Evolutionary conservation across 2,888 invertebrate genomes (phyloP).

Genomic region (Diaphora mendica): DNA sequence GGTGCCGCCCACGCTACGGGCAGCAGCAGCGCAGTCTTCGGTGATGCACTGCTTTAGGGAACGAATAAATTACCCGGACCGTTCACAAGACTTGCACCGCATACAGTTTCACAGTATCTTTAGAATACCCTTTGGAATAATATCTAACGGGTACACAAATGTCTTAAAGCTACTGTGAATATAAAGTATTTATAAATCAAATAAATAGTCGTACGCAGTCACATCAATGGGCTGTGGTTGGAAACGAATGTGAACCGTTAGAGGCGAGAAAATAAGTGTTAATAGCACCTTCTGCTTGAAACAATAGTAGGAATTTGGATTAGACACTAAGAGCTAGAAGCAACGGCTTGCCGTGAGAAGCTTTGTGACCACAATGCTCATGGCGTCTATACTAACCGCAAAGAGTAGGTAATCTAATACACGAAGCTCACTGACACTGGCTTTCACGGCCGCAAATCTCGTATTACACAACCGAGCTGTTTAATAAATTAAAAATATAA

Average conservation of each 20-base stretch:
- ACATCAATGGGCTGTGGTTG: slow-evolving; percentile 23
- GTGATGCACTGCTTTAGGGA: slow-evolving; percentile 85
- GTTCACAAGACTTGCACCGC: slow-evolving; percentile 71
- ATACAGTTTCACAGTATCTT: slow-evolving; percentile 72
- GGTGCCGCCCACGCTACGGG: slow-evolving; percentile 82
- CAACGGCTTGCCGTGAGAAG: slow-evolving; percentile 77
- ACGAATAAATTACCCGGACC: slow-evolving; percentile 83
- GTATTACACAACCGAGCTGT: slow-evolving; percentile 70
- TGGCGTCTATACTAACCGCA: slow-evolving; percentile 82
- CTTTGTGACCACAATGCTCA: slow-evolving; percentile 79
- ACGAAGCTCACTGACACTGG: slow-evolving; percentile 85
- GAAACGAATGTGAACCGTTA: slow-evolving; percentile 34
- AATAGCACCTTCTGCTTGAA: slow-evolving; percentile 58
- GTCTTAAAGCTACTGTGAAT: slow-evolving; percentile 46
- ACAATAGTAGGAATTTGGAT: slow-evolving; percentile 63
- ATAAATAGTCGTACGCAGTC: slow-evolving; percentile 23
- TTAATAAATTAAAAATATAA: slow-evolving; percentile 42
- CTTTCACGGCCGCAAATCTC: slow-evolving; percentile 83
- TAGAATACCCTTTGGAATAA: slow-evolving; percentile 68
- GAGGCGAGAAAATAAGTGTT: slow-evolving; percentile 49
- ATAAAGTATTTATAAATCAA: slow-evolving; percentile 37
- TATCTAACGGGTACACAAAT: slow-evolving; percentile 57
- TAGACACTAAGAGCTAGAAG: slow-evolving; percentile 67
- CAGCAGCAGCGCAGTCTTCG: slow-evolving; percentile 76
- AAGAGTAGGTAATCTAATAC: slow-evolving; percentile 84